Base-by-base conservation (phyloP, 2,797 vertebrate genomes). In the Crypturellus tataupa region DNA sequence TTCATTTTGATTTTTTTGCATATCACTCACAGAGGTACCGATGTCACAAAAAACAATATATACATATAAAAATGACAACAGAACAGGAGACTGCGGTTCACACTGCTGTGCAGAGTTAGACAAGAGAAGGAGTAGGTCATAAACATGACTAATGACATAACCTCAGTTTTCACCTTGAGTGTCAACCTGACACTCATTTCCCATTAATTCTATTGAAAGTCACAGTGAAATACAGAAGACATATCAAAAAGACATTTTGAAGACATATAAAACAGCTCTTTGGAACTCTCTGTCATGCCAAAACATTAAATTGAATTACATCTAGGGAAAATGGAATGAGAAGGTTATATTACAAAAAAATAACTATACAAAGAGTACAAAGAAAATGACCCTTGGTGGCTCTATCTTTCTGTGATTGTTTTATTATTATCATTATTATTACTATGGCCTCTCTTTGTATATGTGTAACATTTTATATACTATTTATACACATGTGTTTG, bases 171-270 rank as follows among this genome's bases (percentile, higher is more conserved):
- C 63, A 88, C 37, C 67, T 88, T 65, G 39, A 78, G 16, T 81
- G 19, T 91, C 82, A 85, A 80, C 67, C 5, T 60, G 67, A 53
- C 46, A 53, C 8, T 80, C 56, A 85, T 85, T 94, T 85, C 17
- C 31, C 55, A 90, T 89, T 85, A 55, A 56, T 87, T 95, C 42
- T 64, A 11, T 39, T 68, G 51, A 73, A 89, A 93, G 39, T 85
- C 55, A 83, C 87, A 85, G 46, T 9, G 79, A 94, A 90, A 77
- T 49, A 60, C 19, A 59, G 68, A 64, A 51, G 33, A 75, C 24
- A 24, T 4, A 44, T 87, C 31, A 44, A 39, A 63, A 71, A 75
- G 12, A 27, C 2, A 0, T 87, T 75, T 89, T 68, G 51, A 85
- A 82, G 46, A 31, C 12, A 67, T 33, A 44, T 33, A 44, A 83